A percentile compares a stretch with the other conserved stretches of the same genome.
These are phyloP conservation scores for Thera britannica DNA, from an alignment of 2,888 invertebrate genomes.

Conservation along the genomic window DNA sequence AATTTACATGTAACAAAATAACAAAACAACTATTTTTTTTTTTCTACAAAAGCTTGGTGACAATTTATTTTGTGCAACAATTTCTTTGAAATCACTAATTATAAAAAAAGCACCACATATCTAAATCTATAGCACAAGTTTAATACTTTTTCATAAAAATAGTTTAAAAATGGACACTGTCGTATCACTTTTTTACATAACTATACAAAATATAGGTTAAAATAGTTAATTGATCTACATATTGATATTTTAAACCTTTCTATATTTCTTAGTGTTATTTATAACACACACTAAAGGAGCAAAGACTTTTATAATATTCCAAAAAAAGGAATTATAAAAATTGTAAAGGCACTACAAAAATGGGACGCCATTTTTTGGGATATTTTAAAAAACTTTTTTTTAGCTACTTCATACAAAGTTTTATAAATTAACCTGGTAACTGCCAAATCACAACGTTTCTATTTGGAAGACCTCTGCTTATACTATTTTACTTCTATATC, in stretches of 20 bases:
- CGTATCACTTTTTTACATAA: slow-evolving; percentile 29
- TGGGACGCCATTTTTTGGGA: not conserved
- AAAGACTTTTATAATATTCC: not conserved
- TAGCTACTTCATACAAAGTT: not conserved
- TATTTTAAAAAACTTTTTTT: not conserved
- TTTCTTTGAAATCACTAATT: slow-evolving; percentile 23
- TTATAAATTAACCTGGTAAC: slow-evolving; percentile 18
- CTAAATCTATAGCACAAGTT: slow-evolving; percentile 41
- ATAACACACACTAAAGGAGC: not conserved
- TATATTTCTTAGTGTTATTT: not conserved
- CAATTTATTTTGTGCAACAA: slow-evolving; percentile 11
- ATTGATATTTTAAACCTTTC: slow-evolving; percentile 10
- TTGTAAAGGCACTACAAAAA: not conserved
- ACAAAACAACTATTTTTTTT: not conserved
- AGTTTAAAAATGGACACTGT: slow-evolving; percentile 15
- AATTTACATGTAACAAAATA: slow-evolving; percentile 4
- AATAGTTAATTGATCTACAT: slow-evolving; percentile 24
- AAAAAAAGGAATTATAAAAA: slow-evolving; percentile 1
- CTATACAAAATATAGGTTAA: slow-evolving; percentile 11
- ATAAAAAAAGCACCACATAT: slow-evolving; percentile 54
- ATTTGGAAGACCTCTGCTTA: slow-evolving; percentile 24
- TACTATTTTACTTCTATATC: slow-evolving; percentile 14
- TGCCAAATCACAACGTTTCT: slow-evolving; percentile 16
- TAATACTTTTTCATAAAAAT: slow-evolving; percentile 48
- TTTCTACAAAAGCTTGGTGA: slow-evolving; percentile 13